Evolutionary conservation across 2,797 vertebrate species (phyloP), one percentile per base, ranked within the genome.

Genomic region (Heteromormyrus szaboi): DNA sequence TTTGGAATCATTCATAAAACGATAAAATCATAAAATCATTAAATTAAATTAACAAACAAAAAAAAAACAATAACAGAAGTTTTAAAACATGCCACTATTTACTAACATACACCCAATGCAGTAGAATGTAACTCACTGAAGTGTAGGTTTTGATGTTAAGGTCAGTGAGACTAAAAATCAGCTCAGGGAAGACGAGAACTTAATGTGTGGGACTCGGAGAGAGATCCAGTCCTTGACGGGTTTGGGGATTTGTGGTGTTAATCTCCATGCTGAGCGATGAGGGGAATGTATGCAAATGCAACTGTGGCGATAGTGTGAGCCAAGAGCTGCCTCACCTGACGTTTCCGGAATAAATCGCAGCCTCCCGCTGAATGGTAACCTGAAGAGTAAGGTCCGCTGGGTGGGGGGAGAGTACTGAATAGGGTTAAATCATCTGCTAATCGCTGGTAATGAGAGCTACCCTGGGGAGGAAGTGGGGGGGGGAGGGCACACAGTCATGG

Each of bases 401-500:
- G 56, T 1, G 56, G 5, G n/a, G 6, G 87, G 44, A 65, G 68
- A 94, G 96, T 96, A 95, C 95, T 96, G 96, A 96, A 96, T 96
- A 96, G 96, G 95, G 96, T 96, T 96, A 96, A 96, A 96, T 96
- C 96, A 96, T 97, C 96, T 96, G 96, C 96, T 97, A 96, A 97
- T 97, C 96, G 96, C 96, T 96, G 96, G 96, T 96, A 96, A 97
- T 97, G 96, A 97, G 96, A 96, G 95, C 95, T 96, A 96, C 96
- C 96, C 96, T 95, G 95, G 96, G 96, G 96, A 97, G 96, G 96
- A 96, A 96, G 96, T 96, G 95, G 96, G 96, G 96, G 96, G 96
- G 96, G 48, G 9, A n/a, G 48, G 48, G 48, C 95, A 96, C 96
- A 96, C 95, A 96, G 96, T 96, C 95, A 94, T 95, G 95, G 96